Conservation (phyloP, 2,888 invertebrate genomes). For the Corbicula japonica region DNA sequence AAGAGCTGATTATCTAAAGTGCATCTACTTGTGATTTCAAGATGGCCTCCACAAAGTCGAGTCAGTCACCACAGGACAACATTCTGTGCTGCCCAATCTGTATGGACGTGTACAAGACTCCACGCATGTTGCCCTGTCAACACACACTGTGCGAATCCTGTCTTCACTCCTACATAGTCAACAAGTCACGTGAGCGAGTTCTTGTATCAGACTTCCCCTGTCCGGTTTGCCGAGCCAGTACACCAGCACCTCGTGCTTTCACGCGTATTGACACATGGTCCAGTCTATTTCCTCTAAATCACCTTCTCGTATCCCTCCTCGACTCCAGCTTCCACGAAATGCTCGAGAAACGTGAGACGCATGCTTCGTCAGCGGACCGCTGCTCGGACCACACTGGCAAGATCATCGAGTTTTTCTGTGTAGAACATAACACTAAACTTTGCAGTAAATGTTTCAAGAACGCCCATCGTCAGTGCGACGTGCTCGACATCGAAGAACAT, state of each 20-base stretch:
- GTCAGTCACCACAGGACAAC: constrained; percentile 60
- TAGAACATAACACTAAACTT: constrained; percentile 52
- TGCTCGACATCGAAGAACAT: constrained; percentile 64
- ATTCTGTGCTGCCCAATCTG: constrained; percentile 62
- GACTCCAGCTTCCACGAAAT: constrained; percentile 60
- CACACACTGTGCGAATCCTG: constrained; percentile 65
- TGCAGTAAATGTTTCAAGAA: constrained; percentile 68
- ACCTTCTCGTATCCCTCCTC: constrained; percentile 59
- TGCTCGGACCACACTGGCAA: constrained; percentile 59
- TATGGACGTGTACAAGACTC: constrained; percentile 66
- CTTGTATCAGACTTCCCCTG: constrained; percentile 66
- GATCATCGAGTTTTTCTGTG: constrained; percentile 63
- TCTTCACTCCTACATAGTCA: constrained; percentile 65
- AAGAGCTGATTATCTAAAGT: not conserved
- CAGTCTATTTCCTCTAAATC: constrained; percentile 61
- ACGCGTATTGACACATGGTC: constrained; percentile 67
- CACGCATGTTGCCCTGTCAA: constrained; percentile 65
- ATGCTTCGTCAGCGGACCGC: constrained; percentile 25
- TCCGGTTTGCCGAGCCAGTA: constrained; percentile 62
- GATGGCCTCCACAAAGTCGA: constrained; percentile 51
- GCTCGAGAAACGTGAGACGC: constrained; percentile 40
- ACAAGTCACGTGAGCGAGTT: constrained; percentile 61
- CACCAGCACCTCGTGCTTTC: constrained; percentile 64
- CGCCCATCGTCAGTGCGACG: constrained; percentile 58
- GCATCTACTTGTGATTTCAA: not conserved